Conservation (phyloP, 2,888 invertebrate species). For the Hylaea fasciaria region DNA sequence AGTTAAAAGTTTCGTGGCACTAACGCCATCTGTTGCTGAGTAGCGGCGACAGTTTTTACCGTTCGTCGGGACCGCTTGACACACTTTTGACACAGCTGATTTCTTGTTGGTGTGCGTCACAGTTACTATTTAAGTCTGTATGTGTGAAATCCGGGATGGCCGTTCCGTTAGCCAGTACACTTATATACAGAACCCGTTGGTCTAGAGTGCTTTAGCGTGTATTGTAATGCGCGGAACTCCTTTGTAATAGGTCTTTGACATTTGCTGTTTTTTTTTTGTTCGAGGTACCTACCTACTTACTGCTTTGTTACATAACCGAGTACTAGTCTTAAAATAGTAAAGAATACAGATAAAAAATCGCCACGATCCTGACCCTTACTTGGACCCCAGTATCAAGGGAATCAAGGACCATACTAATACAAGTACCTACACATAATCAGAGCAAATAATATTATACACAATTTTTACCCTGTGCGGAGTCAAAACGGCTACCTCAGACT, state of each 20-base stretch:
- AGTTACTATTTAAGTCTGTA: slow-evolving; percentile 50
- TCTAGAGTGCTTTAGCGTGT: slow-evolving; percentile 28
- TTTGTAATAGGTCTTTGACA: slow-evolving; percentile 51
- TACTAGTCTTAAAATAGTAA: too few species aligned
- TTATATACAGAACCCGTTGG: slow-evolving; percentile 21
- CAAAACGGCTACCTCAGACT: too few species aligned
- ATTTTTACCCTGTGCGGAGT: too few species aligned
- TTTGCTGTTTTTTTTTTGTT: slow-evolving; percentile 14
- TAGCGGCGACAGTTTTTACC: slow-evolving; percentile 65
- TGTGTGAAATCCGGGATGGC: slow-evolving; percentile 72
- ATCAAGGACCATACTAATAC: too few species aligned
- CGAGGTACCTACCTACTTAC: slow-evolving; percentile 9
- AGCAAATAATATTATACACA: too few species aligned
- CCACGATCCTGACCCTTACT: too few species aligned
- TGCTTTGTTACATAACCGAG: too few species aligned
- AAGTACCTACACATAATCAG: too few species aligned
- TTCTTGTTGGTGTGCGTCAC: slow-evolving; percentile 54
- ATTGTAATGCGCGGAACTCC: slow-evolving; percentile 35
- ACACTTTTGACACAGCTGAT: slow-evolving; percentile 80
- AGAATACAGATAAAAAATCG: too few species aligned
- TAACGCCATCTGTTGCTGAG: slow-evolving; percentile 72
- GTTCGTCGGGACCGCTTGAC: slow-evolving; percentile 75
- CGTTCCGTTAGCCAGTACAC: slow-evolving; percentile 51
- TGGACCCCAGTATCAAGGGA: too few species aligned
- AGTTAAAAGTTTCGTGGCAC: slow-evolving; percentile 11